phyloP scores from a whole-genome alignment of 35 echinoderm and acorn worm species.

The Ophioderma brevispina region DNA sequence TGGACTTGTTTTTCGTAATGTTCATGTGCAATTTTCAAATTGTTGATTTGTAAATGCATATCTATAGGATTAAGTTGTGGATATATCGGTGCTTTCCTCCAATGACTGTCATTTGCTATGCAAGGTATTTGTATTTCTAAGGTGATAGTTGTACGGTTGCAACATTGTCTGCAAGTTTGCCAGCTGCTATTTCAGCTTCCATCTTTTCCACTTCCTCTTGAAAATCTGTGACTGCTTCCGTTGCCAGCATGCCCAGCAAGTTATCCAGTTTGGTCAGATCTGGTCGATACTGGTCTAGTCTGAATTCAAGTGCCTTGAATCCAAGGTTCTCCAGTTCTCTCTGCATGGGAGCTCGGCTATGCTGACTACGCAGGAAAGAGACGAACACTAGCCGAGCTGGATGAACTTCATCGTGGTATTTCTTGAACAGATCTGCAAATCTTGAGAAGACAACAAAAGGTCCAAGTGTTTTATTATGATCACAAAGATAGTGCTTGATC shows the following conservation, averaged over 20 bases:
- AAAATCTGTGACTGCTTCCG: slow-evolving; percentile 42
- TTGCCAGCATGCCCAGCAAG: slow-evolving; percentile 64
- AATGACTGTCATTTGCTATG: no score
- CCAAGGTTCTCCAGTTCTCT: neutral
- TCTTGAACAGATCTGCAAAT: slow-evolving; percentile 62
- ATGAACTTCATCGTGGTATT: slow-evolving; percentile 68
- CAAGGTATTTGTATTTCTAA: neutral
- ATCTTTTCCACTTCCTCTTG: slow-evolving; percentile 36
- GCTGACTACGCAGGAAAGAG: slow-evolving; percentile 70
- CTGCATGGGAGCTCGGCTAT: slow-evolving; percentile 51
- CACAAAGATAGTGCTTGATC: no score
- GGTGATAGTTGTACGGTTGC: neutral
- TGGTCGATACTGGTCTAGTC: slow-evolving; percentile 41
- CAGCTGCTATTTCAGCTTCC: slow-evolving; percentile 22
- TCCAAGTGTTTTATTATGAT: no score
- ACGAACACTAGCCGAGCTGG: slow-evolving; percentile 81
- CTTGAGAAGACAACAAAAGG: neutral
- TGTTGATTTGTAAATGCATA: no score
- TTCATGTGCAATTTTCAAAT: no score
- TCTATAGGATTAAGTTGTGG: no score
- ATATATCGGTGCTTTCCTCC: no score
- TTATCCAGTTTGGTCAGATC: slow-evolving; percentile 81
- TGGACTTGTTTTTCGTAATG: no score
- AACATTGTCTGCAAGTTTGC: neutral
- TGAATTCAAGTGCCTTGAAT: slow-evolving; percentile 55